phyloP scores from a whole-genome alignment of 1,140 invertebrate genomes.

The Metaphire vulgaris region DNA sequence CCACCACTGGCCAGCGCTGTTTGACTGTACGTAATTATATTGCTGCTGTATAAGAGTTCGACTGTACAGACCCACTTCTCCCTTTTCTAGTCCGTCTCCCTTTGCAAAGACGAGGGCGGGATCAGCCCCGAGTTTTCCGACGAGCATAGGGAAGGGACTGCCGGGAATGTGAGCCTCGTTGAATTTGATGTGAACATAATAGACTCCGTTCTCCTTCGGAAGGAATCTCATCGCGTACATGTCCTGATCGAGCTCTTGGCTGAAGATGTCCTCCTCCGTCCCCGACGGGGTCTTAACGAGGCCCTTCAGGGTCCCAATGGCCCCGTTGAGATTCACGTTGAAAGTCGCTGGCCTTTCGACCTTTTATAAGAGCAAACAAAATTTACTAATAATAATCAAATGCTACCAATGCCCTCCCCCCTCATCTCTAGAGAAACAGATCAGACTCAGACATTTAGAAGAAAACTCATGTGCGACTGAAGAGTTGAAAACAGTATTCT shows the following conservation, averaged over 20 bases:
- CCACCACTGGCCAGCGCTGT: too few relatives aligned
- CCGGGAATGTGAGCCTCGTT: slow-evolving; percentile 92
- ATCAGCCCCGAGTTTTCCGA: slow-evolving; percentile 78
- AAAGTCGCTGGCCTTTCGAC: slow-evolving; percentile 77
- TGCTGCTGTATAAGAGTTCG: not conserved
- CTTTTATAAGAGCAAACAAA: too few relatives aligned
- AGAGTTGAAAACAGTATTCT: too few relatives aligned
- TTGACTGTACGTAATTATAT: too few relatives aligned
- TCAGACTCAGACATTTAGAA: too few relatives aligned
- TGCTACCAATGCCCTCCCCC: too few relatives aligned
- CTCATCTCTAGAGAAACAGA: too few relatives aligned
- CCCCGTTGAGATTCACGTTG: slow-evolving; percentile 87
- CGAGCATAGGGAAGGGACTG: slow-evolving; percentile 84
- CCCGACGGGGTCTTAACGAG: slow-evolving; percentile 75
- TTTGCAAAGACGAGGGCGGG: slow-evolving; percentile 46
- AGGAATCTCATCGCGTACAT: slow-evolving; percentile 65
- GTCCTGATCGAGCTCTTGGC: slow-evolving; percentile 76
- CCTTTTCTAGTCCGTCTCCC: slow-evolving; percentile 46
- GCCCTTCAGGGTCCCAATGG: slow-evolving; percentile 74
- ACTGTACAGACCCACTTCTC: slow-evolving; percentile 39
- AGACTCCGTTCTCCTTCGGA: slow-evolving; percentile 89
- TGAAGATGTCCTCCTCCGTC: slow-evolving; percentile 89
- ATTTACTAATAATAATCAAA: too few relatives aligned
- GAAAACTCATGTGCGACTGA: too few relatives aligned
- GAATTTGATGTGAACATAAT: slow-evolving; percentile 89